Evolutionary conservation across 2,797 vertebrate species (phyloP).

Genomic region (Clarias laeviceps): DNA sequence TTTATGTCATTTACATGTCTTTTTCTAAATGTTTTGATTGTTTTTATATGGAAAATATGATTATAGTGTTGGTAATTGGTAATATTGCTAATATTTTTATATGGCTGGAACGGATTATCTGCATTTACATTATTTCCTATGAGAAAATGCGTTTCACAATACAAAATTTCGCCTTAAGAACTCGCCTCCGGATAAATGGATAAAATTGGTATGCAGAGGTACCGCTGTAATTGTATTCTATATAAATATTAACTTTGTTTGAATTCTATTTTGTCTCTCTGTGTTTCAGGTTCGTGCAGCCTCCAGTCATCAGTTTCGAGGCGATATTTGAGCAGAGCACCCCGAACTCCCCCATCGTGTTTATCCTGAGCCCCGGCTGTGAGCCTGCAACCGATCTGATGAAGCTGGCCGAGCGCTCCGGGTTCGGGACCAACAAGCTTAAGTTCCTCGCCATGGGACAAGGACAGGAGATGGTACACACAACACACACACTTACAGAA

Average conservation of each 20-base stretch:
- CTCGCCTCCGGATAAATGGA: too few species aligned
- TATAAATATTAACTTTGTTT: not conserved
- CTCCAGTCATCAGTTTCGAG: constrained; percentile 92
- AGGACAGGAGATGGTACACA: constrained; percentile 90
- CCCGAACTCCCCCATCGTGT: constrained; percentile 88
- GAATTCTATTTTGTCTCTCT: not conserved
- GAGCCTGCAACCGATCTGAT: constrained; percentile 91
- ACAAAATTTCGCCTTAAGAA: too few species aligned
- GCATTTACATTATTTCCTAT: too few species aligned
- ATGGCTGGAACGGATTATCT: too few species aligned
- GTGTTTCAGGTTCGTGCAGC: constrained; percentile 88
- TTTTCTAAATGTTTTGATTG: too few species aligned
- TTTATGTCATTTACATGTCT: too few species aligned
- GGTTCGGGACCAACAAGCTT: constrained; percentile 84
- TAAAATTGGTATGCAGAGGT: too few species aligned
- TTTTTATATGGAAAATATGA: too few species aligned
- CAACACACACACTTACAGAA: not conserved
- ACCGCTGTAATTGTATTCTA: not conserved
- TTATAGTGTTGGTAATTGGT: too few species aligned
- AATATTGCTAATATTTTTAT: too few species aligned
- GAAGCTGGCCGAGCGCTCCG: constrained; percentile 86
- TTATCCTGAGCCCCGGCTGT: constrained; percentile 93
- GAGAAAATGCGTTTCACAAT: too few species aligned
- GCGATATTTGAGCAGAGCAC: constrained; percentile 89
- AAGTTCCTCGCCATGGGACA: constrained; percentile 97